Conservation (phyloP, 1,140 invertebrate species). For the Lepidurus packardi region DNA sequence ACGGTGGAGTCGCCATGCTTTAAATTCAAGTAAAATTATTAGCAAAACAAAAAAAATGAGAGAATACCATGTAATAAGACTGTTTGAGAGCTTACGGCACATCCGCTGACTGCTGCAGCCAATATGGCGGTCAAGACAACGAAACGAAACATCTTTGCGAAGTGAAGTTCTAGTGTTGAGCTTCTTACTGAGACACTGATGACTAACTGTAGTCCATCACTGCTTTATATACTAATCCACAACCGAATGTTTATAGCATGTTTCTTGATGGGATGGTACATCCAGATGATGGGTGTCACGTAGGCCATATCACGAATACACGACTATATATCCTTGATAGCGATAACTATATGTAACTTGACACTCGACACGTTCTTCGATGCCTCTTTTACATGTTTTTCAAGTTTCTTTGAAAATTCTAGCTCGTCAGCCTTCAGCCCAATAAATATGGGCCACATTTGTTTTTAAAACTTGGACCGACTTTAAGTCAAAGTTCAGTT, state of each 20-base stretch:
- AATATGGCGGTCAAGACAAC: neutral
- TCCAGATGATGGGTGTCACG: neutral
- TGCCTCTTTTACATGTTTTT: too few relatives aligned
- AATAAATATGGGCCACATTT: neutral
- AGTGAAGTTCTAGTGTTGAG: neutral
- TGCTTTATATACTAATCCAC: neutral
- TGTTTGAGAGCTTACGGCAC: too few relatives aligned
- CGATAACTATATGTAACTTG: neutral
- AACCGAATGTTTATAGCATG: neutral
- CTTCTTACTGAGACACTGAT: slow-evolving; percentile 14
- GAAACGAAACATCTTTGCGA: neutral
- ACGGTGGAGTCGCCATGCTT: neutral
- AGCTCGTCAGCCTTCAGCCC: neutral
- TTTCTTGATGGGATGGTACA: neutral
- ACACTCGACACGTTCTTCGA: neutral
- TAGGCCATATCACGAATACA: neutral
- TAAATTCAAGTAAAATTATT: too few relatives aligned
- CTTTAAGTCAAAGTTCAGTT: neutral
- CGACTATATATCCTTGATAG: too few relatives aligned
- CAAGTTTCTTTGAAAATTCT: too few relatives aligned
- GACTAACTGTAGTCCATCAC: neutral
- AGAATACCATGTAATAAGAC: too few relatives aligned
- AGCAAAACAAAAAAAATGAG: too few relatives aligned
- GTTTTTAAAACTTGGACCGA: neutral
- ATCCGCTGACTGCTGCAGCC: neutral